Evolutionary conservation across 2,888 invertebrate genomes (phyloP), one percentile per base, ranked within the genome.

Genomic region (Xanthorhoe spadicearia): DNA sequence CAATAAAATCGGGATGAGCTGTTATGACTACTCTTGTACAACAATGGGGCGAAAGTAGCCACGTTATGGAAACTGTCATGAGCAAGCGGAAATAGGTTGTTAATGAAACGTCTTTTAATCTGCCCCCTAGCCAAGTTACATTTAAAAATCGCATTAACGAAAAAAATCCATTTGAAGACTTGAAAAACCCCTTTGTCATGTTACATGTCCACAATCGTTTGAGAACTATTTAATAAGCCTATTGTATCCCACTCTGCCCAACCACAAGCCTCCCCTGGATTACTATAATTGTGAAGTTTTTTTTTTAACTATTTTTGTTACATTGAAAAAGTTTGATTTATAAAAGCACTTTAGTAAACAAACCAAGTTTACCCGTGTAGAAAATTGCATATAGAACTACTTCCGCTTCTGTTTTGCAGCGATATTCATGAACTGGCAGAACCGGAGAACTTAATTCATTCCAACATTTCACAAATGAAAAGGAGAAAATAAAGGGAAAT

Each of bases 1-100:
- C 88, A 91, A 91, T 91, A 90, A 90, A 89, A 88, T 84, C 85
- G 86, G 88, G 87, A 90, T 91, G 89, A 87, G 83, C 88, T 84
- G 88, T 86, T 88, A 89, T 88, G 86, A 87, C 84, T 83, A 80
- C 84, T 80, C 85, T 84, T 85, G 81, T 83, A 77, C 85, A 89
- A 89, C 89, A 90, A 88, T 88, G 84, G 86, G 81, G 80, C 83
- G 83, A 84, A 83, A 82, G 80, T 78, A 78, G 77, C 74, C 75
- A 74, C 79, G 80, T 43, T 46, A 50, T 50, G 28, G n/a, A 15
- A 50, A 54, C 53, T 38, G 50, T 57, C 57, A 57, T 58, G 52
- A 50, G 49, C 43, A 18, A 28, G 56, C 57, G 43, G 43, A 32
- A 62, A 63, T 48, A 0, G 18, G 32, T 63, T 52, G 51, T 52